Conservation (phyloP, 2,113 vertebrate genomes). For the Catagonus wagneri region DNA sequence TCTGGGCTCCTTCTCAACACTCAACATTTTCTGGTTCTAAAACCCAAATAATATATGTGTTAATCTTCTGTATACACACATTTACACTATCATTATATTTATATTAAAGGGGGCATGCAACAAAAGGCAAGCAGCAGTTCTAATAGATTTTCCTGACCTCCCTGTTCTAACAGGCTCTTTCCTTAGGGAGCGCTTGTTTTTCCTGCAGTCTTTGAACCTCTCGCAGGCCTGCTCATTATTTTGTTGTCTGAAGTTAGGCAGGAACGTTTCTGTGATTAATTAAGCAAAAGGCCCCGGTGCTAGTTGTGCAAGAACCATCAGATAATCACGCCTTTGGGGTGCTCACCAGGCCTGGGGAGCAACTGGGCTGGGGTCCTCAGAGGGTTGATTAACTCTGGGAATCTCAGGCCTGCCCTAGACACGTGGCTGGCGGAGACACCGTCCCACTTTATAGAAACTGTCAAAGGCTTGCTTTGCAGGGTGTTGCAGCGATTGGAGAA, state of each 20-base stretch:
- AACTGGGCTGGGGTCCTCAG: conserved; percentile 82
- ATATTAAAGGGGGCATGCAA: conserved; percentile 85
- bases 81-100: conserved; percentile 86
- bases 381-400: conserved; percentile 89
- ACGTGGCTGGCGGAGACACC: conserved; percentile 82
- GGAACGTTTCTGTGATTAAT: conserved; percentile 91
- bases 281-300: conserved; percentile 89
- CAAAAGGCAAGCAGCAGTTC: conserved; percentile 85
- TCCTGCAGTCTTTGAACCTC: conserved; percentile 89
- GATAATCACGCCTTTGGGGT: conserved; percentile 91
- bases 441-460: conserved; percentile 85
- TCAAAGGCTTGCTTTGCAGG: conserved; percentile 83
- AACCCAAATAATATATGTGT: conserved; percentile 77
- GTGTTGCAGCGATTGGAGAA: conserved; percentile 79
- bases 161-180: conserved; percentile 83
- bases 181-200: conserved; percentile 88
- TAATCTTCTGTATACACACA: conserved; percentile 77
- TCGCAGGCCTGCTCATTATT: conserved; percentile 90
- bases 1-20: neutral
- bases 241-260: conserved; percentile 91
- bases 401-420: conserved; percentile 83
- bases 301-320: conserved; percentile 88
- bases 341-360: conserved; percentile 79
- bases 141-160: conserved; percentile 87
- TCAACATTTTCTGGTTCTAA: conserved; percentile 16